These are phyloP conservation scores for Spodoptera picta DNA, from an alignment of 2,888 invertebrate species.

Conservation along the genomic window DNA sequence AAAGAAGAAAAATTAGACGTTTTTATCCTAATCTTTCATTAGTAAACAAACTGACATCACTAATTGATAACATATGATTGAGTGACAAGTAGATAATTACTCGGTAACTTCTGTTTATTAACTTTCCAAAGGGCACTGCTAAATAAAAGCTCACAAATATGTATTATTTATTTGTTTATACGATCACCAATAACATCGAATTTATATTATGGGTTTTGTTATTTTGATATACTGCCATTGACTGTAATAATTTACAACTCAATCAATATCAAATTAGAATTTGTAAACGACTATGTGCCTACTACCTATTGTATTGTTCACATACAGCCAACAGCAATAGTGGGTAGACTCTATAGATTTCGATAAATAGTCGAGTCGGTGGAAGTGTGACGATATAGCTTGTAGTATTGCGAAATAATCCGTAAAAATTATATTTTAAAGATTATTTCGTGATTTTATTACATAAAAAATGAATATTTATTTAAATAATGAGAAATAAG, in stretches of 20 bases:
- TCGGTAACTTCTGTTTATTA: conserved; percentile 38
- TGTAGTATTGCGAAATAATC: too few species aligned
- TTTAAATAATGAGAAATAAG: too few species aligned
- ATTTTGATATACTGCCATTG: conserved; percentile 27
- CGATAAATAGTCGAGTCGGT: too few species aligned
- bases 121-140: conserved; percentile 22
- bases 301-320: too few species aligned
- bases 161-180: conserved; percentile 2
- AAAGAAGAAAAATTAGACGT: conserved; percentile 54
- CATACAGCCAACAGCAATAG: too few species aligned
- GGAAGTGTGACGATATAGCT: too few species aligned
- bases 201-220: conserved; percentile 9
- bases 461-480: too few species aligned
- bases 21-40: conserved; percentile 68
- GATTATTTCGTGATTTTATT: too few species aligned
- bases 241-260: too few species aligned
- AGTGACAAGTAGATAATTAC: conserved; percentile 81
- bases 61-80: conserved; percentile 87
- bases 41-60: conserved; percentile 87
- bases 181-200: conserved; percentile 1
- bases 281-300: conserved; percentile 19
- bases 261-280: conserved; percentile 17
- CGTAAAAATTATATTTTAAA: too few species aligned
- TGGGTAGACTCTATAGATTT: too few species aligned
- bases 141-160: conserved; percentile 17